Percentiles rank a stretch among this genome's conserved stretches.
Conservation (phyloP, 2,797 vertebrate genomes). For the Enteromius anoplus region DNA sequence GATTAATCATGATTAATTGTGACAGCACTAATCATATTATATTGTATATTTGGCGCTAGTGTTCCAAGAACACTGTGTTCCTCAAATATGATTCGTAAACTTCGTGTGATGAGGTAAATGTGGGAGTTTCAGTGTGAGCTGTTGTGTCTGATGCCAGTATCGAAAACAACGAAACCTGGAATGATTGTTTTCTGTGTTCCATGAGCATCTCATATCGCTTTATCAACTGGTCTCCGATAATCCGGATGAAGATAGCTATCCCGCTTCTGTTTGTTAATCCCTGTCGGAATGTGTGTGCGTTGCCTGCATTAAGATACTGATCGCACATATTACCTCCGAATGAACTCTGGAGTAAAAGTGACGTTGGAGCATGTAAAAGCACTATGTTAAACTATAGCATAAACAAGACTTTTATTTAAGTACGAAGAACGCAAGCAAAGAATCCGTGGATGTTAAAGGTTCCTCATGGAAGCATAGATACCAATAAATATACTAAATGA, state of each 20-base stretch:
- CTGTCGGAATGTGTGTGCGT: slow-evolving; percentile 39
- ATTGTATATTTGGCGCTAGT: not conserved
- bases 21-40: not conserved
- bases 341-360: slow-evolving; percentile 18
- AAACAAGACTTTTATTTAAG: not conserved
- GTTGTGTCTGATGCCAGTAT: slow-evolving; percentile 19
- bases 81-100: not conserved
- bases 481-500: not conserved
- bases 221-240: slow-evolving; percentile 40
- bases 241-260: slow-evolving; percentile 51
- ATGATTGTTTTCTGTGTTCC: not conserved
- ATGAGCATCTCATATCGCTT: slow-evolving; percentile 28
- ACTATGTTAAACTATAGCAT: not conserved
- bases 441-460: not conserved
- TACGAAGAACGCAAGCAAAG: not conserved
- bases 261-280: slow-evolving; percentile 54
- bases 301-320: slow-evolving; percentile 44
- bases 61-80: not conserved
- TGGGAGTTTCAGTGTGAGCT: not conserved
- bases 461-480: not conserved
- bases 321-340: slow-evolving; percentile 33
- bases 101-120: not conserved
- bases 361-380: not conserved
- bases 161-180: slow-evolving; percentile 16
- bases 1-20: too few relatives aligned